phyloP scores from a whole-genome alignment of 2,888 invertebrate species.

The Cephus rjabovi region DNA sequence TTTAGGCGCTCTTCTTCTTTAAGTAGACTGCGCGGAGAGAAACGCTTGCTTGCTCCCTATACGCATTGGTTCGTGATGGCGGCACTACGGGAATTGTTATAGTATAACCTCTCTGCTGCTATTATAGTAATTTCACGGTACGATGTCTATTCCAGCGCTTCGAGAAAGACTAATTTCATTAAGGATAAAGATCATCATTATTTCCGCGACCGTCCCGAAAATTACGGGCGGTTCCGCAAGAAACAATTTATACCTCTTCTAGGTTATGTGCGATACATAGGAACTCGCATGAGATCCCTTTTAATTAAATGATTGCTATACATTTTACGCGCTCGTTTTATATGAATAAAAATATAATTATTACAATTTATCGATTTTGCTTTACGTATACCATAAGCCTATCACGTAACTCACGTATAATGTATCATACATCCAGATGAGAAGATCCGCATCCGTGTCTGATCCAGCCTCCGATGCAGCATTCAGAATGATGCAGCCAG shows the following conservation, averaged over 20 bases:
- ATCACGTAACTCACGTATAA: constrained; percentile 56
- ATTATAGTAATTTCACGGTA: constrained; percentile 65
- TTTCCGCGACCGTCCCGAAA: constrained; percentile 51
- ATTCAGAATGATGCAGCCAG: constrained; percentile 33
- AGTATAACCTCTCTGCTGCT: constrained; percentile 38
- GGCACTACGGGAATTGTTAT: constrained; percentile 20
- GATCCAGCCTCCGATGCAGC: constrained; percentile 13
- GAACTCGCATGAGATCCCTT: neutral
- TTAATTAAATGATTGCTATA: neutral
- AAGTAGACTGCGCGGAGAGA: constrained; percentile 26
- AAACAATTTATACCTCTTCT: constrained; percentile 18
- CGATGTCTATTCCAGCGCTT: constrained; percentile 57
- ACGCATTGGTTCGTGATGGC: neutral
- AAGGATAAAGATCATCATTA: constrained; percentile 66
- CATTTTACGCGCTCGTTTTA: neutral
- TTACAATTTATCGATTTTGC: constrained; percentile 1
- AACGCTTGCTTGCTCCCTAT: neutral
- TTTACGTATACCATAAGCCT: too few relatives aligned
- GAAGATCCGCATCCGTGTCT: constrained; percentile 34
- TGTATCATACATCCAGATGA: constrained; percentile 9
- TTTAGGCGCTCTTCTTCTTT: constrained; percentile 40
- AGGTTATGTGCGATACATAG: neutral
- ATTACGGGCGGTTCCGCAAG: constrained; percentile 36
- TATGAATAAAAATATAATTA: neutral
- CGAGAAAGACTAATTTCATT: constrained; percentile 64